phyloP scores from a whole-genome alignment of 2,888 invertebrate species.

The Drosophila koepferae region DNA sequence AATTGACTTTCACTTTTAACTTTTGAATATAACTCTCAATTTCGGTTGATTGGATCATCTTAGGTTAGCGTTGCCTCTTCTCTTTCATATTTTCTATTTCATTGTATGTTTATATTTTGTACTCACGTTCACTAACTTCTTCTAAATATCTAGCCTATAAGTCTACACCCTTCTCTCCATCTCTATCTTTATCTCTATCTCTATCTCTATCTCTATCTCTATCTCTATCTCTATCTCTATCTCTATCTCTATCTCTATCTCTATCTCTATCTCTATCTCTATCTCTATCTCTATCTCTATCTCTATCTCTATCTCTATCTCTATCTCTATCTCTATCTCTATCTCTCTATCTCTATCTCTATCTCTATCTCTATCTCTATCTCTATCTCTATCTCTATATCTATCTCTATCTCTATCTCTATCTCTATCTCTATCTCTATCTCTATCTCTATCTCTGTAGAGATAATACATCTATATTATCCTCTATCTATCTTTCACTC shows the following conservation, averaged over 20 bases:
- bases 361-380: neutral
- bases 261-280: neutral
- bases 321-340: neutral
- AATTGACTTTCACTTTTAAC: slow-evolving; percentile 80
- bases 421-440: neutral
- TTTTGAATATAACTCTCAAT: slow-evolving; percentile 57
- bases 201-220: no score
- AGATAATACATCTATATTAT: no score
- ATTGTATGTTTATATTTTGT: neutral
- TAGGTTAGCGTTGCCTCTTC: neutral
- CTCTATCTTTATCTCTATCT: no score
- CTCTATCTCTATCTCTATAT: neutral
- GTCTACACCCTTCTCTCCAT: neutral
- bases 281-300: neutral
- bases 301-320: neutral
- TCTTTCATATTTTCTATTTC: neutral
- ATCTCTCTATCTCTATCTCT: no score
- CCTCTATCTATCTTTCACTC: neutral
- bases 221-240: neutral
- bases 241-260: neutral
- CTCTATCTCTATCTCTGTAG: neutral
- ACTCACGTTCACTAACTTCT: neutral
- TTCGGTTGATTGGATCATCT: slow-evolving; percentile 21
- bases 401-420: neutral
- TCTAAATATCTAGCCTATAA: neutral